Evolutionary conservation across 1,140 invertebrate genomes (phyloP).

Genomic region (Delia radicum): DNA sequence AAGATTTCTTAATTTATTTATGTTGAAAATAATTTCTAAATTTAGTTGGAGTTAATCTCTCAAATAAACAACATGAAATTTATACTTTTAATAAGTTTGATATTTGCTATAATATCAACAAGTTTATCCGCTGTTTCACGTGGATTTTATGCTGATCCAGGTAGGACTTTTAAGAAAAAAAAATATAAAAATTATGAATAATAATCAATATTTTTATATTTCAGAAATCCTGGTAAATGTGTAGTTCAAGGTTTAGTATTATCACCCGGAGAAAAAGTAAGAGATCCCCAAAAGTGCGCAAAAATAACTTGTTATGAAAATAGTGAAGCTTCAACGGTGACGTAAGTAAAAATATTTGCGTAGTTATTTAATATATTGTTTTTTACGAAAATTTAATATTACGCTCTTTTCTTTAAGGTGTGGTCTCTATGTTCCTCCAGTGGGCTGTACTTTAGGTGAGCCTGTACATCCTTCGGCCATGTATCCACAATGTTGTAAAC

Average conservation of each 20-base stretch:
- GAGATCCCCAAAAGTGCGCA: background rate
- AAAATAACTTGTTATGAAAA: background rate
- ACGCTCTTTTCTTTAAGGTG: background rate
- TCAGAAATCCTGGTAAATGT: background rate
- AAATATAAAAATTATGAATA: background rate
- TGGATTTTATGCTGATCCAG: background rate
- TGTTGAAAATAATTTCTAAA: no score
- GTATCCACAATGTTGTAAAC: background rate
- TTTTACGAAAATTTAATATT: background rate
- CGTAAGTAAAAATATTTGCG: background rate
- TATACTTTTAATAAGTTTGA: background rate
- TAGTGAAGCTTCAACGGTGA: background rate
- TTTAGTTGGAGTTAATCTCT: background rate
- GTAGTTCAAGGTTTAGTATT: background rate
- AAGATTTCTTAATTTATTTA: no score
- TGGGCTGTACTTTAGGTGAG: background rate
- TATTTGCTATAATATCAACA: background rate
- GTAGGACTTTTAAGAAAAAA: background rate
- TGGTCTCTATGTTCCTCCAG: background rate
- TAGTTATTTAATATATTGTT: background rate
- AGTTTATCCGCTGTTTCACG: background rate
- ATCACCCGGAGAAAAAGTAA: background rate
- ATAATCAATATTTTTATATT: background rate
- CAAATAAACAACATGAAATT: background rate
- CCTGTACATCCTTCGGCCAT: background rate